phyloP scores from a whole-genome alignment of 2,888 invertebrate species.

The Drosophila lutescens region DNA sequence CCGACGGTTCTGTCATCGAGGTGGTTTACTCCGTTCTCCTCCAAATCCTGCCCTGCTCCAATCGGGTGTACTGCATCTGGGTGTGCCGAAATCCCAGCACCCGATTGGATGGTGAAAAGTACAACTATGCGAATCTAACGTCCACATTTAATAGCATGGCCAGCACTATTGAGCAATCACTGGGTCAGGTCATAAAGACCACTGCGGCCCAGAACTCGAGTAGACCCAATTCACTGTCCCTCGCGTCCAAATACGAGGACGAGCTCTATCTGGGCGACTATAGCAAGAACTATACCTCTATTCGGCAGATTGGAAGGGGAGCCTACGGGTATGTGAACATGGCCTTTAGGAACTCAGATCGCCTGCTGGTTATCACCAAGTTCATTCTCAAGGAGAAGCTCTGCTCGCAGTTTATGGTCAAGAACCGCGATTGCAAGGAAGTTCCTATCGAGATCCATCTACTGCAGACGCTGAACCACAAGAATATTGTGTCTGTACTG shows the following conservation, averaged over 20 bases:
- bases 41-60: conserved; percentile 84
- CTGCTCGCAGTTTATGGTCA: conserved; percentile 80
- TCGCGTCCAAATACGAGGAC: conserved; percentile 86
- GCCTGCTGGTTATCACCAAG: conserved; percentile 88
- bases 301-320: conserved; percentile 86
- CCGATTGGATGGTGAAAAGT: conserved; percentile 54
- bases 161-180: conserved; percentile 83
- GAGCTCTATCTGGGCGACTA: conserved; percentile 86
- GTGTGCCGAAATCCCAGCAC: conserved; percentile 85
- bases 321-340: conserved; percentile 90
- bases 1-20: conserved; percentile 70
- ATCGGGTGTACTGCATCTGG: conserved; percentile 87
- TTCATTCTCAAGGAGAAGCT: conserved; percentile 88
- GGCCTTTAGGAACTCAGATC: conserved; percentile 87
- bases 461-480: conserved; percentile 87
- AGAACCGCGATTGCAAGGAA: conserved; percentile 85
- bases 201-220: conserved; percentile 84
- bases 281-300: conserved; percentile 86
- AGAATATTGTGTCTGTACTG: conserved; percentile 88
- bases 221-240: conserved; percentile 85
- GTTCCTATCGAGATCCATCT: conserved; percentile 89
- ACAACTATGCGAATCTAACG: conserved; percentile 81
- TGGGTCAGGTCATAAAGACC: conserved; percentile 75
- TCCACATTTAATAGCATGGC: conserved; percentile 84
- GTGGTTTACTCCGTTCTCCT: conserved; percentile 85